phyloP scores from a whole-genome alignment of 2,797 vertebrate genomes.

The Microctenopoma steveboyesi region DNA sequence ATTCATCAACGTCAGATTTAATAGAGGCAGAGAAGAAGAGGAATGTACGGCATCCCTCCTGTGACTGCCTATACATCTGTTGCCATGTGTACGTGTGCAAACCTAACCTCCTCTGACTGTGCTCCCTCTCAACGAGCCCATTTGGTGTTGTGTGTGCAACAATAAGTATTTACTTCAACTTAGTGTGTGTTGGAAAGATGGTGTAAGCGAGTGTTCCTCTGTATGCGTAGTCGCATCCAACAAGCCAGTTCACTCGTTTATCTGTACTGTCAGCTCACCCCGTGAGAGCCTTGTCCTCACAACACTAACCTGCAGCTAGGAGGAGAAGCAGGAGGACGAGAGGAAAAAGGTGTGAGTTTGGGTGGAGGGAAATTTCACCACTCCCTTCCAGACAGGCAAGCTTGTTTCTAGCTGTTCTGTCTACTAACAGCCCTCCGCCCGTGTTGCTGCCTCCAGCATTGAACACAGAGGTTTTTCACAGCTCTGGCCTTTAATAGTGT shows the following conservation, averaged over 20 bases:
- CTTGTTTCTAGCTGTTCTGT: constrained; percentile 65
- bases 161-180: constrained; percentile 17
- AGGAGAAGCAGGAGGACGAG: constrained; percentile 16
- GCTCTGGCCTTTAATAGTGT: constrained; percentile 45
- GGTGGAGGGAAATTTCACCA: constrained; percentile 51
- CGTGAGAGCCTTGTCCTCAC: constrained; percentile 52
- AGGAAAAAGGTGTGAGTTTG: constrained; percentile 41
- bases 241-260: constrained; percentile 68
- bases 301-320: constrained; percentile 52
- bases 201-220: constrained; percentile 1
- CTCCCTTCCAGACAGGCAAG: constrained; percentile 61
- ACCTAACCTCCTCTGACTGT: constrained; percentile 26
- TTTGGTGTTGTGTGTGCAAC: constrained; percentile 16
- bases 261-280: constrained; percentile 63
- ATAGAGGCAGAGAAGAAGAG: constrained; percentile 55
- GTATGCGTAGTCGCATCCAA: constrained; percentile 34
- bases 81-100: constrained; percentile 17
- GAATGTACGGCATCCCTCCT: constrained; percentile 21
- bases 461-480: constrained; percentile 53
- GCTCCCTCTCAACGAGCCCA: constrained; percentile 16
- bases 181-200: constrained; percentile 1
- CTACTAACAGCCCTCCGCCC: constrained; percentile 30
- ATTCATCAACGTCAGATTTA: constrained; percentile 72
- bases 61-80: constrained; percentile 45
- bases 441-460: constrained; percentile 42